A percentile compares a stretch with the other conserved stretches of the same genome.
Evolutionary conservation across 1,140 invertebrate species (phyloP).

Genomic region (Drosophila sp.): DNA sequence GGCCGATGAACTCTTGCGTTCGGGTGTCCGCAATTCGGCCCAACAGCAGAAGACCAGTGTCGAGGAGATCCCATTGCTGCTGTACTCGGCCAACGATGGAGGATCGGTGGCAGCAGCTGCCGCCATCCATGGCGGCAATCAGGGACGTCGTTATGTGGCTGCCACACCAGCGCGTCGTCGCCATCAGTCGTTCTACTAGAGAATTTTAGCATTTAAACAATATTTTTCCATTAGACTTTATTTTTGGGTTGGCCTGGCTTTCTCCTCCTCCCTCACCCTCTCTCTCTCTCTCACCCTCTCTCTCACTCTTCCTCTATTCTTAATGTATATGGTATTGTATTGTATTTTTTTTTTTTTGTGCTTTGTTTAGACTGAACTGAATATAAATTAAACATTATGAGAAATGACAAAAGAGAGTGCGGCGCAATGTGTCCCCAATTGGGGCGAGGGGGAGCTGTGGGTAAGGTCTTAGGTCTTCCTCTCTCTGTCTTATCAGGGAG

Average conservation of each 20-base stretch:
- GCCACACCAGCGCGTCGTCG: constrained; percentile 70
- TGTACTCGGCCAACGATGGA: constrained; percentile 73
- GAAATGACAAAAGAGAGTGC: constrained; percentile 70
- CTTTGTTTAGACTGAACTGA: constrained; percentile 77
- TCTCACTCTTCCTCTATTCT: constrained; percentile 40
- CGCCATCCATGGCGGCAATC: constrained; percentile 9
- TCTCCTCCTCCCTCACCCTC: background rate
- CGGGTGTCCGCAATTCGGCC: constrained; percentile 59
- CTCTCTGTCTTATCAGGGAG: constrained; percentile 44
- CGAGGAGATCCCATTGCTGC: constrained; percentile 74
- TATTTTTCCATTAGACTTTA: constrained; percentile 23
- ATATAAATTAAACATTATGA: constrained; percentile 80
- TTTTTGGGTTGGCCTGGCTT: background rate
- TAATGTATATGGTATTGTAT: constrained; percentile 46
- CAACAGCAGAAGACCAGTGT: constrained; percentile 69
- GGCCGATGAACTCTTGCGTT: constrained; percentile 61
- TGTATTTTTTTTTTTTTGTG: constrained; percentile 56
- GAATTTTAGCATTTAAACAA: constrained; percentile 39
- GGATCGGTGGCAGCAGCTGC: constrained; percentile 4
- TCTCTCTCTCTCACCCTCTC: constrained; percentile 5
- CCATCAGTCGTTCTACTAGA: constrained; percentile 48
- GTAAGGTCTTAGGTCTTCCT: constrained; percentile 9
- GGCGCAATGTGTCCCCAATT: constrained; percentile 1
- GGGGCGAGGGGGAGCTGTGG: background rate
- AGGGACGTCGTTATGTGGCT: constrained; percentile 64